Percentiles rank a stretch among this genome's conserved stretches.
Conservation (phyloP, 1,140 invertebrate genomes). For the Drosophila bifasciata region DNA sequence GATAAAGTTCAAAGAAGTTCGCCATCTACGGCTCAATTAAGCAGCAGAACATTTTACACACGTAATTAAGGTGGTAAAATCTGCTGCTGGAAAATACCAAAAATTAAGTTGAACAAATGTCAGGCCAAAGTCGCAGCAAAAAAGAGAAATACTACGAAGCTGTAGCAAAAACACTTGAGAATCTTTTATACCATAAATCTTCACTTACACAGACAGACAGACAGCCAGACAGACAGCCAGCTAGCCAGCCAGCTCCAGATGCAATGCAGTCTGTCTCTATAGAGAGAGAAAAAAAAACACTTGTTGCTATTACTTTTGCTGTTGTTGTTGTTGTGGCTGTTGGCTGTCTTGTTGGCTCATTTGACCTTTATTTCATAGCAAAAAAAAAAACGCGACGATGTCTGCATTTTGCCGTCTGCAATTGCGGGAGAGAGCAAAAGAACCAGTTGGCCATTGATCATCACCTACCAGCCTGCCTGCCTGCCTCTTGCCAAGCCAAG, state of each 20-base stretch:
- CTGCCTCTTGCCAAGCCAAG: slow-evolving; percentile 14
- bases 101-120: slow-evolving; percentile 58
- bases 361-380: slow-evolving; percentile 75
- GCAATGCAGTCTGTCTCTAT: slow-evolving; percentile 7
- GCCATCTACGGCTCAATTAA: slow-evolving; percentile 34
- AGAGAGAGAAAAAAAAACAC: slow-evolving; percentile 51
- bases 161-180: slow-evolving; percentile 52
- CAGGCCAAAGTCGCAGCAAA: slow-evolving; percentile 48
- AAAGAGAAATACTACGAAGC: slow-evolving; percentile 21
- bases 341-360: slow-evolving; percentile 46
- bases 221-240: too few species aligned
- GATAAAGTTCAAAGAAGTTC: background rate
- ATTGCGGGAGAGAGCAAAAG: slow-evolving; percentile 65
- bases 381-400: slow-evolving; percentile 61
- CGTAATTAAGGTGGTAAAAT: slow-evolving; percentile 39
- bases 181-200: slow-evolving; percentile 68
- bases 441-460: slow-evolving; percentile 74
- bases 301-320: slow-evolving; percentile 52
- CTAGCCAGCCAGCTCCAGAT: slow-evolving; percentile 9
- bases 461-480: slow-evolving; percentile 22
- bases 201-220: slow-evolving; percentile 44
- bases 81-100: slow-evolving; percentile 46
- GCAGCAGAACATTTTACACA: slow-evolving; percentile 27
- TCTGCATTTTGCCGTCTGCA: slow-evolving; percentile 69
- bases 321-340: slow-evolving; percentile 32